A percentile compares a stretch with the other conserved stretches of the same genome.
These are phyloP conservation scores for Phallusia fumigata DNA, from an alignment of 23 tunicate species.

Conservation along the genomic window DNA sequence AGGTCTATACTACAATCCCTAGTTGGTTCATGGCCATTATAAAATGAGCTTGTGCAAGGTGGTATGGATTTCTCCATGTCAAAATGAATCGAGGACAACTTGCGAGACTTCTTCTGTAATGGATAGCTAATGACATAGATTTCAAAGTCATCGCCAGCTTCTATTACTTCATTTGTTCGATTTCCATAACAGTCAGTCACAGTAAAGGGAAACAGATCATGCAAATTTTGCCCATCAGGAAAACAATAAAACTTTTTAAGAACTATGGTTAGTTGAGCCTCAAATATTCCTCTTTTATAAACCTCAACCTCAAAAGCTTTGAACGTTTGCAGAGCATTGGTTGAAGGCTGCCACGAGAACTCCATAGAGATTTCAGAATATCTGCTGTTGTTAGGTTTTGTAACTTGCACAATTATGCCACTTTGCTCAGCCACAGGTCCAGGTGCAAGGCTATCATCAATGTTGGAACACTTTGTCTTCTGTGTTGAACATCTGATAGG, in stretches of 20 bases:
- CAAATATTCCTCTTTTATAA: neutral
- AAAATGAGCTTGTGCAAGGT: neutral
- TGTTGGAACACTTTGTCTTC: neutral
- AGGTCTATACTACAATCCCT: neutral
- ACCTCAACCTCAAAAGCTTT: neutral
- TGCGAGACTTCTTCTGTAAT: neutral
- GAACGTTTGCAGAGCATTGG: neutral
- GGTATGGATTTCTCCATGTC: neutral
- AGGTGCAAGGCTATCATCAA: neutral
- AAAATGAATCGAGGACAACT: neutral
- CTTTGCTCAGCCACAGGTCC: neutral
- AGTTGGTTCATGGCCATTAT: neutral
- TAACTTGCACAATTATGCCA: neutral
- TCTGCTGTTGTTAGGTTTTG: neutral
- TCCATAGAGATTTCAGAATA: neutral
- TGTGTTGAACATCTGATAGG: neutral
- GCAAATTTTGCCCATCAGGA: slow-evolving; percentile 1
- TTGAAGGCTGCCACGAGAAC: neutral
- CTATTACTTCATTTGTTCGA: neutral
- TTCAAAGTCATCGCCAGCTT: neutral
- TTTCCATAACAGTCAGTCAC: neutral
- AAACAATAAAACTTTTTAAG: neutral
- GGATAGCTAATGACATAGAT: neutral
- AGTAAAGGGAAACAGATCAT: neutral
- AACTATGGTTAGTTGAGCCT: neutral